Evolutionary conservation across 2,113 vertebrate genomes (phyloP).

Genomic region (Chunga burmeisteri): DNA sequence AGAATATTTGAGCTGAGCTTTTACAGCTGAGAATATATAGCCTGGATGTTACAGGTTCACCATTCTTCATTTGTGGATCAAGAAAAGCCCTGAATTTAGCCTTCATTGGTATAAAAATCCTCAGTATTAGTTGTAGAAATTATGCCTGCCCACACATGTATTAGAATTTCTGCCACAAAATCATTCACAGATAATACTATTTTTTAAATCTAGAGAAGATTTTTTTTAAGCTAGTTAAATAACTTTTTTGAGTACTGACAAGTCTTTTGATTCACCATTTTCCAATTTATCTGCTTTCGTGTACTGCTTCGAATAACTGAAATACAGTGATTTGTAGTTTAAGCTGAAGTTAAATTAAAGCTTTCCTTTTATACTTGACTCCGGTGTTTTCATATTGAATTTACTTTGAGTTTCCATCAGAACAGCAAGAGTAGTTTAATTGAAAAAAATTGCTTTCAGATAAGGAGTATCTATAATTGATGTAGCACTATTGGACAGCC

Average conservation of each 20-base stretch:
- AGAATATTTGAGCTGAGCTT: background rate
- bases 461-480: background rate
- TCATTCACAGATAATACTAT: background rate
- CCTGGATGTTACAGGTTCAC: background rate
- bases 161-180: background rate
- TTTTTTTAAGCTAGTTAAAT: background rate
- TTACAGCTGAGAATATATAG: background rate
- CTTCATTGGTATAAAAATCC: background rate
- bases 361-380: background rate
- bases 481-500: background rate
- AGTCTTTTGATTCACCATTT: background rate
- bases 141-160: background rate
- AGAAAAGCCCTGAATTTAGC: background rate
- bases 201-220: background rate
- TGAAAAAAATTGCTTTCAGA: background rate
- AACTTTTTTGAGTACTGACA: background rate
- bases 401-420: background rate
- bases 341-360: background rate
- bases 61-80: background rate
- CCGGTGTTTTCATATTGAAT: background rate
- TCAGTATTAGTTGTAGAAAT: background rate
- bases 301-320: background rate
- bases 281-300: background rate
- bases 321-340: background rate
- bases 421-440: background rate